Evolutionary conservation across 35 echinoderm and acorn worm species (phyloP), one percentile per base, ranked within the genome.

Genomic region (Apostichopus californicus): DNA sequence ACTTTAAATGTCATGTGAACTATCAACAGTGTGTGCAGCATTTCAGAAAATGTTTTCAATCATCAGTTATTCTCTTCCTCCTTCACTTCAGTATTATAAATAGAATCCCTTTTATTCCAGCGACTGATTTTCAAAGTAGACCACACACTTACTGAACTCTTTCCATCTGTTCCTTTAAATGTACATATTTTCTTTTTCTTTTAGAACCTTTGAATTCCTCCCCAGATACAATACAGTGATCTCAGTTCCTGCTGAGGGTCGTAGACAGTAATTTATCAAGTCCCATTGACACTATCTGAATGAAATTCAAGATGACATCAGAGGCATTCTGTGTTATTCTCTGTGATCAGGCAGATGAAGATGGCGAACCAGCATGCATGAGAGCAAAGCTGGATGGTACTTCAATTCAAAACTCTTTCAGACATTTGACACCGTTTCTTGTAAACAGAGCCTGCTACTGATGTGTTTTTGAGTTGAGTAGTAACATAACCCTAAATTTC

Each of bases 191-290:
- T 46, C 2, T 3, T 46, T 46, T 46, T 46, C 8, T 61, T 61
- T 75, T 75, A 22, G 71, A 75, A 75, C 71, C 71, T 75, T 75
- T 14, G 71, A 75, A 75, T 75, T 75, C 71, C 71, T 75, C 71
- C 71, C n/a, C 13, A 18, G 7, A 75, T 18, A 1, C 13, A 75
- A 20, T 75, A 22, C n/a, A 5, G 14, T 75, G 71, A 75, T 75
- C 20, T 22, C 17, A 75, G 71, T 75, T 75, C 71, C 71, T 75
- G 71, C 17, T 75, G 13, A 75, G 71, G 71, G 21, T 18, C 14
- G 17, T 75, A 75, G 71, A 75, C 71, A 75, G 71, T 75, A 75
- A 75, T 75, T 75, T 75, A 75, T 75, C 71, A 75, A 75, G 71
- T 75, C 71, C 71, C 71, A 75, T 75, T 75, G 71, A 75, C 71